Base-by-base conservation (phyloP, 2,113 vertebrate genomes). In the Ochotona curzoniae region DNA sequence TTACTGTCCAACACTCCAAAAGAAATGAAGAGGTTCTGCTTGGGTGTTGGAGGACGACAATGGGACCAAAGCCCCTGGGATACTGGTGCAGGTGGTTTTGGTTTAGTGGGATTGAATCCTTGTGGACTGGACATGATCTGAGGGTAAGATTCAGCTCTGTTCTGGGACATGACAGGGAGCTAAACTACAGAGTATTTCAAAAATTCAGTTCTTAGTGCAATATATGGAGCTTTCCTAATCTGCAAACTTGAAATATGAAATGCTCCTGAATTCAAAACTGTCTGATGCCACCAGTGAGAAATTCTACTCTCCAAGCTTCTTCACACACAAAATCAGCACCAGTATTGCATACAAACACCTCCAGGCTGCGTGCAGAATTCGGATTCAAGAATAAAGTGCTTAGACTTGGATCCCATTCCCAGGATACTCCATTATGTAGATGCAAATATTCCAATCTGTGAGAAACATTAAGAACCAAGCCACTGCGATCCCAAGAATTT, bases 1-100 rank as follows among this genome's bases (percentile, higher is more conserved):
- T 95, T 96, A 74, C 95, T 96, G 94, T 87, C 60, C n/a, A 95
- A 63, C 91, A 96, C 67, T 73, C 83, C 28, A 80, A 95, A 95
- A 70, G 91, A 90, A 92, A 57, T n/a, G 12, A 83, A 88, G 69
- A 78, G 83, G 66, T 95, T 96, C 67, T 71, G 63, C 66, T 35
- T 89, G 25, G 49, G 57, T 95, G 57, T 76, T 82, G 78, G 75
- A 85, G 88, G 78, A 94, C 74, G 86, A 64, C 71, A 87, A 89
- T 49, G 21, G 14, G 15, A 73, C 35, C 57, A 35, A 64, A 79
- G 32, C 28, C 61, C 57, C 32, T 7, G 67, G 61, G 15, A 21
- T 49, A 30, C 12, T 14, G 7, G 44, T 61, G 44, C 44, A 78
- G 44, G 13, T 79, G 5, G 73, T 71, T 51, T 60, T 51, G 23